These are phyloP conservation scores for Glomeris maerens DNA, from an alignment of 1,140 invertebrate species.

Conservation along the genomic window DNA sequence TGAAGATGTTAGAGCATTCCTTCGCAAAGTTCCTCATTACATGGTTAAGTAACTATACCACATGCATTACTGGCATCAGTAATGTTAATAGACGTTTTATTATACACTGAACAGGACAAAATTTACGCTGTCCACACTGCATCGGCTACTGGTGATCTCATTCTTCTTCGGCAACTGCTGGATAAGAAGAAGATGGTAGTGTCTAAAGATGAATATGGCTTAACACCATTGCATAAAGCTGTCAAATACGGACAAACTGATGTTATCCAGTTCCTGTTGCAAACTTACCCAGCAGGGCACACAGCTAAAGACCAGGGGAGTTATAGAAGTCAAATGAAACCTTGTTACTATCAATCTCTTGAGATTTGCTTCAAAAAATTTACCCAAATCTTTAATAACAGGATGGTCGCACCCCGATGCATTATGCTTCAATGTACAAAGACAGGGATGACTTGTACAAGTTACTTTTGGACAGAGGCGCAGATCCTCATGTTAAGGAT, in stretches of 20 bases:
- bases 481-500: constrained; percentile 20
- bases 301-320: constrained; percentile 19
- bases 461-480: constrained; percentile 18
- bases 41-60: constrained; percentile 16
- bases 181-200: constrained; percentile 25
- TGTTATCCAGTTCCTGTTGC: constrained; percentile 14
- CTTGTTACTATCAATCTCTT: constrained; percentile 13
- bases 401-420: constrained; percentile 21
- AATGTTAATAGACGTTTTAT: neutral
- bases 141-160: constrained; percentile 27
- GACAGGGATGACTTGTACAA: constrained; percentile 21
- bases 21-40: constrained; percentile 24
- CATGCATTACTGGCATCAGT: neutral
- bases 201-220: constrained; percentile 26
- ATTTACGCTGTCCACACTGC: constrained; percentile 29
- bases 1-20: constrained; percentile 29
- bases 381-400: no score
- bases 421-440: constrained; percentile 22
- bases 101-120: constrained; percentile 21
- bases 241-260: constrained; percentile 16
- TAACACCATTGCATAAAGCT: constrained; percentile 27
- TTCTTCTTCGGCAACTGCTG: constrained; percentile 23
- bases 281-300: constrained; percentile 14
- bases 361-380: constrained; percentile 12
- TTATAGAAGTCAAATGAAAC: no score